Evolutionary conservation across 2,797 vertebrate species (phyloP).

Genomic region (Centropyge bicolor): DNA sequence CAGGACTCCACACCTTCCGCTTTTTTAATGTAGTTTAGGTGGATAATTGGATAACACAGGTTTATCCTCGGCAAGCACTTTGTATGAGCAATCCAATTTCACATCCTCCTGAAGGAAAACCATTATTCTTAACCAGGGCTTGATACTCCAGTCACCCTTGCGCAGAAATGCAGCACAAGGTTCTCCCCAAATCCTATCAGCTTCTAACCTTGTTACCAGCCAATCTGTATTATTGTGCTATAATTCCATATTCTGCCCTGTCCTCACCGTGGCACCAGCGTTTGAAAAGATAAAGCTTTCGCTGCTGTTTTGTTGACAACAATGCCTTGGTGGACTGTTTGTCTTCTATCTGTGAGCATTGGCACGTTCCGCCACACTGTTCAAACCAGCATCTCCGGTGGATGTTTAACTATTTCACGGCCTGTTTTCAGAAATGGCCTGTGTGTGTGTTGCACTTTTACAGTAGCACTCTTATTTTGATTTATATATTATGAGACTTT

Average conservation of each 20-base stretch:
- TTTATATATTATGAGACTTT: constrained; percentile 3
- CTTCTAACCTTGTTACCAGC: constrained; percentile 88
- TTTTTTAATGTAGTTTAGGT: constrained; percentile 87
- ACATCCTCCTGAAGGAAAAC: constrained; percentile 88
- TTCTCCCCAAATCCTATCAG: constrained; percentile 88
- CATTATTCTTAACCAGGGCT: constrained; percentile 89
- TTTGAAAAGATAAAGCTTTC: constrained; percentile 79
- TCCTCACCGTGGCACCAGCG: constrained; percentile 82
- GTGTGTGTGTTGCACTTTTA: background rate
- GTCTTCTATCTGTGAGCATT: constrained; percentile 73
- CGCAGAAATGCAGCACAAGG: constrained; percentile 84
- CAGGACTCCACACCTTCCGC: constrained; percentile 80
- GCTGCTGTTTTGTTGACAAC: constrained; percentile 78
- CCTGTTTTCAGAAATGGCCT: background rate
- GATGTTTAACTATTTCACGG: constrained; percentile 57
- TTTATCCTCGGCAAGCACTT: constrained; percentile 90
- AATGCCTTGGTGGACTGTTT: constrained; percentile 76
- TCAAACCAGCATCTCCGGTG: constrained; percentile 57
- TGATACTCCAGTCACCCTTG: constrained; percentile 87
- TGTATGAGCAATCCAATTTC: constrained; percentile 92
- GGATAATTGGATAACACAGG: constrained; percentile 91
- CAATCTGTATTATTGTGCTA: constrained; percentile 90
- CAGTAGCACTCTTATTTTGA: background rate
- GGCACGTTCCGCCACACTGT: constrained; percentile 67
- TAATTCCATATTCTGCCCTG: constrained; percentile 86